These are phyloP conservation scores for Zeuzera pyrina DNA, from an alignment of 2,888 invertebrate species.

Conservation along the genomic window DNA sequence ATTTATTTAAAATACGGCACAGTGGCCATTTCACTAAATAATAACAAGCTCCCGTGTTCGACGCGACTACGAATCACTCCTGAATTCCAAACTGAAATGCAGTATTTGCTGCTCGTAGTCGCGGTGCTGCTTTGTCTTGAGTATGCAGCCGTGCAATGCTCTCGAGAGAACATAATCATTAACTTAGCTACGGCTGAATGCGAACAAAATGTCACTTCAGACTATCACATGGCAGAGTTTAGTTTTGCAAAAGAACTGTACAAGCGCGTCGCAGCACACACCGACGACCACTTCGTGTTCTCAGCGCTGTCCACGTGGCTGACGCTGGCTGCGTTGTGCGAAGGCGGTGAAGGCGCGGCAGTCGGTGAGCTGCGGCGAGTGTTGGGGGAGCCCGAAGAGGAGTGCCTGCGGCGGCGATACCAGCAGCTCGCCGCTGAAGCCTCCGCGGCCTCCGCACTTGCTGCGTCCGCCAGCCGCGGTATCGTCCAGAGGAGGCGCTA, in stretches of 20 bases:
- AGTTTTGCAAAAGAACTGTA: conserved; percentile 11
- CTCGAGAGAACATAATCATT: no score
- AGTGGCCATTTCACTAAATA: no score
- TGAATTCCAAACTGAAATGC: no score
- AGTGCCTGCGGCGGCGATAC: conserved; percentile 19
- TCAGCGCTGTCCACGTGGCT: conserved; percentile 26
- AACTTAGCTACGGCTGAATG: no score
- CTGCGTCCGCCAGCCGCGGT: conserved; percentile 19
- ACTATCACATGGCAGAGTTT: conserved; percentile 8
- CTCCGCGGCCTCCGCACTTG: no score
- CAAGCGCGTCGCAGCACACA: conserved; percentile 9
- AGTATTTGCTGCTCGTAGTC: no score
- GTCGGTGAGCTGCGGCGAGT: conserved; percentile 19
- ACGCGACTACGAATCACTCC: no score
- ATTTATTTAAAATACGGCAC: no score
- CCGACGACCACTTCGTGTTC: conserved; percentile 19
- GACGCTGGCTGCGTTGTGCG: conserved; percentile 19
- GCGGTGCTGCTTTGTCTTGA: no score
- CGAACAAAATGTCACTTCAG: conserved; percentile 5
- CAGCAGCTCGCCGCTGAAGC: conserved; percentile 21
- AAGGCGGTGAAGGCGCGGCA: background rate
- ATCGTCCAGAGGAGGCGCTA: conserved; percentile 13
- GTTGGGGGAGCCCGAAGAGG: conserved; percentile 15
- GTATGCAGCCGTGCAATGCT: no score
- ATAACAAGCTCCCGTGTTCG: no score